Percentiles rank a stretch among this genome's conserved stretches.
phyloP scores from a whole-genome alignment of 2,113 vertebrate genomes.

The Centrocercus urophasianus region DNA sequence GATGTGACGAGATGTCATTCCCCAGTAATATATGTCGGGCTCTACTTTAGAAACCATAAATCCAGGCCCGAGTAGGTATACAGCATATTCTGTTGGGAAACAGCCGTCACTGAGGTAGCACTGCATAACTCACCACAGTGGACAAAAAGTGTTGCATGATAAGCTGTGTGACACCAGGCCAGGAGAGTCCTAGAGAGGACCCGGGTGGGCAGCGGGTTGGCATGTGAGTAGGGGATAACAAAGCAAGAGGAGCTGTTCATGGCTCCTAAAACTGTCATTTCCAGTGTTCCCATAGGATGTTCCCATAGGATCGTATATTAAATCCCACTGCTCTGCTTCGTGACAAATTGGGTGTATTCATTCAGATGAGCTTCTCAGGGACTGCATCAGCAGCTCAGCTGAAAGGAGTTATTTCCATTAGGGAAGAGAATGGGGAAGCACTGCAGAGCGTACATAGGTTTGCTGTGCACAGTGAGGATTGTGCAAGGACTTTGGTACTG shows the following conservation, averaged over 20 bases:
- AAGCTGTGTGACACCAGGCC: neutral
- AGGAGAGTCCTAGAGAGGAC: neutral
- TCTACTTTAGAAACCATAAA: neutral
- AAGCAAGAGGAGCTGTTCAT: neutral
- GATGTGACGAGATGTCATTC: neutral
- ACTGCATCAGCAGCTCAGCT: neutral
- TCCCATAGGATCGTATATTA: neutral
- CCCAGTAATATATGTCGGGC: neutral
- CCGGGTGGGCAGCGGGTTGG: neutral
- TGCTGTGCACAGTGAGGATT: rapidly evolving
- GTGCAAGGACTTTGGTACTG: neutral
- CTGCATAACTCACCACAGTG: neutral
- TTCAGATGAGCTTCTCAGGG: neutral
- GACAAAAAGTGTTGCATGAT: neutral
- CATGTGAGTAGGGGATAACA: neutral
- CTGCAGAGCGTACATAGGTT: neutral
- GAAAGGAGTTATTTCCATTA: rapidly evolving
- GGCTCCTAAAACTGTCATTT: neutral
- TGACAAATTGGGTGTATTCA: neutral
- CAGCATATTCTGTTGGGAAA: neutral
- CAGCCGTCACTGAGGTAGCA: neutral
- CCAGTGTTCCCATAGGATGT: neutral
- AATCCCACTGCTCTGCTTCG: neutral
- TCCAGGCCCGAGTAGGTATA: neutral
- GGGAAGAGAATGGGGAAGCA: rapidly evolving